Base-by-base conservation (phyloP, 2,888 invertebrate species). In the Ennomos quercinarius region DNA sequence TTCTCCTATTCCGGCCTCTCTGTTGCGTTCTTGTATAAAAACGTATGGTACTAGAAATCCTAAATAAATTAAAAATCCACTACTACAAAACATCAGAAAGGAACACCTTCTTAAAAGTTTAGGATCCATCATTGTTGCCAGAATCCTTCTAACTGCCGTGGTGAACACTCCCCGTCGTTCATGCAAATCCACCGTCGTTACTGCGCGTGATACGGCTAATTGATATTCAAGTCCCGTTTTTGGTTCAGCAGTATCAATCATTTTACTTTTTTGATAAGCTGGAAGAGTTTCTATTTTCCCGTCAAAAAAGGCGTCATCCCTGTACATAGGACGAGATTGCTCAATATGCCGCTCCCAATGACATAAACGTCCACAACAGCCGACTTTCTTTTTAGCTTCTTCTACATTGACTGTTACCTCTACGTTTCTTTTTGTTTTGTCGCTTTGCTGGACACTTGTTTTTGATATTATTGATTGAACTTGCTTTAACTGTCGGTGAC, bases 41-140 rank as follows among this genome's bases (percentile, higher is more conserved):
- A 90, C 81, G 67, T 83, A 91, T 0, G 91, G 91, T 13, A 89
- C 86, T 66, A 89, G 72, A 73, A 77, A 83, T 8, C 91, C 91
- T 58, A 85, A 56, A 60, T 84, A 86, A 3, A 77, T 76, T 1
- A 86, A 61, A 62, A 86, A 81, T 10, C 86, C 87, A 66, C 84
- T 84, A 2, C 58, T 9, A 64, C 83, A 80, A 47, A 89, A 61
- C 44, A 79, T 62, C 61, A 83, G 52, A 71, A 89, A 91, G 10
- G 91, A 89, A 49, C 45, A 57, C 64, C 73, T 84, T 68, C 72
- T 80, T 42, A 92, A 76, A 54, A 92, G 70, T 49, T 67, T 81
- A 1, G 87, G 85, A 64, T 91, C 89, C 85, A 91, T 78, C 91
- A 92, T 92, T 8, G 91, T 90, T 13, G 87, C 90, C 38, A 92